Evolutionary conservation across 1,140 invertebrate species (phyloP), one percentile per base, ranked within the genome.

Genomic region (Heterodera schachtii): DNA sequence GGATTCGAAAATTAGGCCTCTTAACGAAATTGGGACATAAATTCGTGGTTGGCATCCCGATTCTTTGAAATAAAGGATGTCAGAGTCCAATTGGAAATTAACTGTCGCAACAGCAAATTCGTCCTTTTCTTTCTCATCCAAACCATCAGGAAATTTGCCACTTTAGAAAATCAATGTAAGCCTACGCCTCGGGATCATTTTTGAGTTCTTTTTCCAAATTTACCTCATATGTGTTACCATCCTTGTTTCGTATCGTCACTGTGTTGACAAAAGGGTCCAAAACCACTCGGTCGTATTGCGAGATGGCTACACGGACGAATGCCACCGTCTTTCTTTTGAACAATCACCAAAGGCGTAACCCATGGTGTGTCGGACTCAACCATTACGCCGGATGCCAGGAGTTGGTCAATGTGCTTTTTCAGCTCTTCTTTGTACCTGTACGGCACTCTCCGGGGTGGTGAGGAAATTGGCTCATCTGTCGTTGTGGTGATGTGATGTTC

Each of bases 1-100:
- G 0, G 49, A 80, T 31, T 80, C 75, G 13, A 80, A 80, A 13
- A 81, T 75, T 6, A 79, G 1, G 0, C 46, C 73, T 74, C 73
- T 74, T 0, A 74, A 9, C 46, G 73, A 74, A 43, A 31, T 43
- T 1, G 73, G 73, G n/a, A 74, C 52, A 43, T 74, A 75, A 52
- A 75, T 75, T 52, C 43, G 4, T 0, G 74, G 74, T 52, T 9
- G 52, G 3, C 6, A 3, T 0, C 19, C 44, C 41, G 41, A 2
- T 13, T 16, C 21, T 19, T 75, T 52, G 16, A 13, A 52, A 52
- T 75, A 75, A 16, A 75, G 43, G 16, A 75, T 49, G 19, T 5
- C 47, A 3, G 74, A 49, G 16, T 75, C 43, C 43, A 75, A 0
- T 5, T 64, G 41, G 13, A 75, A 19, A 13, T 75, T 52, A 4